These are phyloP conservation scores for Rhopalosiphum nymphaeae DNA, from an alignment of 2,888 invertebrate genomes.

Conservation along the genomic window DNA sequence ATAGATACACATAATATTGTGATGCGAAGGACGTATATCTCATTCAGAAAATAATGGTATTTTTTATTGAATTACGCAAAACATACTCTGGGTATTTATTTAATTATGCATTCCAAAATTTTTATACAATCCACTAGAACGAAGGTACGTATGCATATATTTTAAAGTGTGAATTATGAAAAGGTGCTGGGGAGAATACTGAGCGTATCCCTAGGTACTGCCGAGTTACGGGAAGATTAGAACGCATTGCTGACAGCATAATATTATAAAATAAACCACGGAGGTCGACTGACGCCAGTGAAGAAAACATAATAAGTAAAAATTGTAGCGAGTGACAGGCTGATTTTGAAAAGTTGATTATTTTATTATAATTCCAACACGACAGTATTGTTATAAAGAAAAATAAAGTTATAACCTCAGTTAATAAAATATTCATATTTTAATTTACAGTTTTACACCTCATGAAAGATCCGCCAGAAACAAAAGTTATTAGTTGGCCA, in stretches of 20 bases:
- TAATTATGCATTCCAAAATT: not conserved
- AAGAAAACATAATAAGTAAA: conserved; percentile 35
- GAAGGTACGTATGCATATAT: not conserved
- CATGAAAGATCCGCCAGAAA: not conserved
- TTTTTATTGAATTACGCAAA: not conserved
- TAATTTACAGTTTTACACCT: conserved; percentile 52
- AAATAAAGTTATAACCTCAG: conserved; percentile 51
- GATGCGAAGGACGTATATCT: not conserved
- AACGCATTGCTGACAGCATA: not conserved
- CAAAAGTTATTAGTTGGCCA: conserved; percentile 38
- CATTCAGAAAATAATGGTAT: not conserved
- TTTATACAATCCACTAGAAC: not conserved
- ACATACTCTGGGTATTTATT: conserved; percentile 16
- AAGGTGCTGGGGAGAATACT: not conserved
- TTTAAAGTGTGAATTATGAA: conserved; percentile 23
- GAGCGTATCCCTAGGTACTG: not conserved
- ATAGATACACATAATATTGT: not conserved
- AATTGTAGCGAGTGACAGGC: conserved; percentile 29
- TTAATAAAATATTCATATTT: conserved; percentile 59
- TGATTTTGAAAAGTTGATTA: conserved; percentile 54
- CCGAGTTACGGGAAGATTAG: conserved; percentile 9
- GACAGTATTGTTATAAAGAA: conserved; percentile 24
- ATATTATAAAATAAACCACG: conserved; percentile 15
- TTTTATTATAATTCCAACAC: conserved; percentile 45
- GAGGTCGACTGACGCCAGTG: not conserved